Evolutionary conservation across 2,797 vertebrate genomes (phyloP), one percentile per base, ranked within the genome.

Genomic region (Mormyrus hasselquistii): DNA sequence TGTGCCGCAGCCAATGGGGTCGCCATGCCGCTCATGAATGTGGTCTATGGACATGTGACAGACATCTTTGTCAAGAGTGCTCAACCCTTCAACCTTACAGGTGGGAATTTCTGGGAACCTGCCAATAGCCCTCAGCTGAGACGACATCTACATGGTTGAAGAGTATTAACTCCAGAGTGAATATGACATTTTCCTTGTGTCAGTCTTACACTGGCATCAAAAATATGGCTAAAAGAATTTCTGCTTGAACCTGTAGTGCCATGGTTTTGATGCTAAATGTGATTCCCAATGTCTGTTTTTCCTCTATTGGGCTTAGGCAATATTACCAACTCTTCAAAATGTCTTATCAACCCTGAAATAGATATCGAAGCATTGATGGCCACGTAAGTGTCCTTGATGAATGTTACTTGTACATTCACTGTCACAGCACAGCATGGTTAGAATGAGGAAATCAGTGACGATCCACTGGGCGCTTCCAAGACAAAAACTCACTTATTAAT

Each of bases 11-110:
- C 91, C 83, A 91, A 94, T 59, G 96, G 96, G 1, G 90, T 92
- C 12, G 93, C 94, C 14, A 88, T 95, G 84, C 95, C 95, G 0
- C 87, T 95, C 73, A 92, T 95, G 93, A 92, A 94, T 19, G 88
- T 96, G 57, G 57, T 96, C 53, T 96, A 95, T 85, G 96, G 96
- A 86, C 2, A 93, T 0, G 95, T 96, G 95, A 95, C 96, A 19
- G 95, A 96, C 92, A 92, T 89, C 90, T 96, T 96, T 91, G 94
- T 96, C 69, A 2, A 0, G 0, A 94, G 91, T 0, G 93, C 93
- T 0, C 0, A 91, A 53, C 12, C 22, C 16, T 0, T 57, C 38
- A 93, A 89, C 84, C 2, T 34, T 9, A 91, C 92, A 55, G 91
- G n/a, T 93, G 87, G 9, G 44, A 79, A 34, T 85, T 55, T 76